Conservation (phyloP, 2,888 invertebrate species). For the Andrena haemorrhoa region DNA sequence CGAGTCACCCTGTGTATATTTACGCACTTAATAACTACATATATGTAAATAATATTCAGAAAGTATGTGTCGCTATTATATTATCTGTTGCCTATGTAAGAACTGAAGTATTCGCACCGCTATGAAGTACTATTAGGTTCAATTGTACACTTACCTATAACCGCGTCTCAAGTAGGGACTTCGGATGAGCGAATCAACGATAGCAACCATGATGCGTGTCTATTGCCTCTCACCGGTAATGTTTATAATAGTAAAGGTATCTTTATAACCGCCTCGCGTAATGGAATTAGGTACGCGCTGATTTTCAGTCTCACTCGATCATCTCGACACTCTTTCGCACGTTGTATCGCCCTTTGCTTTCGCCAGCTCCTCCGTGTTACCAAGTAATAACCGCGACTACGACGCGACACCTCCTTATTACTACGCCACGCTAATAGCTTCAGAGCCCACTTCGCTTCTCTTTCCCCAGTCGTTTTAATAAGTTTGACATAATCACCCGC, state of each 20-base stretch:
- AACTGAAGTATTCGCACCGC: no score
- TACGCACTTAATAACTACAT: no score
- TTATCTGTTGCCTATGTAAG: no score
- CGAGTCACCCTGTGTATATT: no score
- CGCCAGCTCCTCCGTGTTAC: slow-evolving; percentile 48
- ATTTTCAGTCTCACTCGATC: slow-evolving; percentile 48
- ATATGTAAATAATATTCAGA: no score
- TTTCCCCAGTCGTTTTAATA: slow-evolving; percentile 56
- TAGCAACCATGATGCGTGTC: slow-evolving; percentile 77
- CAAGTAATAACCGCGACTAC: slow-evolving; percentile 61
- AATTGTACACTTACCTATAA: slow-evolving; percentile 14
- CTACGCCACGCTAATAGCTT: slow-evolving; percentile 64
- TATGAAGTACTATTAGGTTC: slow-evolving; percentile 14
- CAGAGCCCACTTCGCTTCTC: slow-evolving; percentile 45
- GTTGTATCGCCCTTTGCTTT: slow-evolving; percentile 30
- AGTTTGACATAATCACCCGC: slow-evolving; percentile 54
- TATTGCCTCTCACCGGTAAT: slow-evolving; percentile 61
- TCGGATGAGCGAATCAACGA: slow-evolving; percentile 56
- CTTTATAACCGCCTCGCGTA: slow-evolving; percentile 73
- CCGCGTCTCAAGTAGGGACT: slow-evolving; percentile 1
- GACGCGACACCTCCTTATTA: slow-evolving; percentile 69
- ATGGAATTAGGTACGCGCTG: slow-evolving; percentile 75
- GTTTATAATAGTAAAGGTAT: slow-evolving; percentile 76
- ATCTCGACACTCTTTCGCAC: slow-evolving; percentile 35
- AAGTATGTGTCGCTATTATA: no score